These are phyloP conservation scores for Hypothenemus hampei DNA, from an alignment of 1,140 invertebrate genomes.

Conservation along the genomic window DNA sequence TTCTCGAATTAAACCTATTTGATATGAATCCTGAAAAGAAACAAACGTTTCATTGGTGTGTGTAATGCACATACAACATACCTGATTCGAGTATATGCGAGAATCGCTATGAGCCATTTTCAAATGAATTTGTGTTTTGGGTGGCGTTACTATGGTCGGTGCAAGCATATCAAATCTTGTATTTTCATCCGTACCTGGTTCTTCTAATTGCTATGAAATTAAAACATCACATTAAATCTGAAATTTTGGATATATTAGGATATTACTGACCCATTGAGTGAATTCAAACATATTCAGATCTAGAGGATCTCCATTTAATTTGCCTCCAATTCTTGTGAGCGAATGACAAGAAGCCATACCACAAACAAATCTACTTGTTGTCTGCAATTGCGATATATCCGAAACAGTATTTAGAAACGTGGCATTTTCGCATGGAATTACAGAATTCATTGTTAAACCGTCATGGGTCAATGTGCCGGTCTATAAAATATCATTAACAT, in stretches of 20 bases:
- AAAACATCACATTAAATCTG: conserved; percentile 1
- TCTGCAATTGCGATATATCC: conserved; percentile 49
- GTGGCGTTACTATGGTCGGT: conserved; percentile 77
- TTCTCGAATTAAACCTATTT: conserved; percentile 81
- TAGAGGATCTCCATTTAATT: conserved; percentile 74
- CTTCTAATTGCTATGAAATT: conserved; percentile 62
- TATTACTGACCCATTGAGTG: conserved; percentile 63
- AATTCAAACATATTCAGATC: conserved; percentile 87
- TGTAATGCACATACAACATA: conserved; percentile 4
- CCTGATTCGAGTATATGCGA: conserved; percentile 6
- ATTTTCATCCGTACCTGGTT: conserved; percentile 79
- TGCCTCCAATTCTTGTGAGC: conserved; percentile 72
- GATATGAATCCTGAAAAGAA: conserved; percentile 34
- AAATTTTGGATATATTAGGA: conserved; percentile 4
- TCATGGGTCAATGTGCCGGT: conserved; percentile 95
- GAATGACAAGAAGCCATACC: conserved; percentile 78
- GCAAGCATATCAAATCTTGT: conserved; percentile 83
- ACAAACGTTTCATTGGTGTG: not conserved
- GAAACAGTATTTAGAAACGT: conserved; percentile 57
- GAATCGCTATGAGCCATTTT: conserved; percentile 7
- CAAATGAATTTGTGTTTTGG: conserved; percentile 33
- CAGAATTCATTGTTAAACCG: conserved; percentile 86
- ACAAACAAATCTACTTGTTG: conserved; percentile 49
- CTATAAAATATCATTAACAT: conserved; percentile 40
- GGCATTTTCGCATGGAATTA: conserved; percentile 60